Evolutionary conservation across 2,797 vertebrate species (phyloP).

Genomic region (Typhlichthys subterraneus): DNA sequence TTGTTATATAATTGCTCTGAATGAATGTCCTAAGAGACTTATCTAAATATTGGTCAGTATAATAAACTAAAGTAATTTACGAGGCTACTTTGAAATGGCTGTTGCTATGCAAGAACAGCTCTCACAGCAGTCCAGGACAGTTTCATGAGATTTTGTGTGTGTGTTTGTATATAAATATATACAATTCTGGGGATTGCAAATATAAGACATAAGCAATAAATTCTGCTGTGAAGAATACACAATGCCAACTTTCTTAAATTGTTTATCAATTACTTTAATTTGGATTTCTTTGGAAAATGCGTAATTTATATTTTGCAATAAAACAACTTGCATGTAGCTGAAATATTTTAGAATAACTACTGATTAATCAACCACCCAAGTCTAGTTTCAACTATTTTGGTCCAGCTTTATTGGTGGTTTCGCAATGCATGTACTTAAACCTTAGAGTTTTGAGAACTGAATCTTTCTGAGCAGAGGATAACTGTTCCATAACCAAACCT

Average conservation of each 20-base stretch:
- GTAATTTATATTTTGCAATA: no score
- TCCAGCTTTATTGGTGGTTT: slow-evolving; percentile 61
- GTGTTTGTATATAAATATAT: slow-evolving; percentile 20
- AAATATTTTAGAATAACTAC: not conserved
- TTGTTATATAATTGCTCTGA: slow-evolving; percentile 23
- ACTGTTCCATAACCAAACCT: slow-evolving; percentile 27
- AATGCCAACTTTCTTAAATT: not conserved
- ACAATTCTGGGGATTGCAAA: slow-evolving; percentile 47
- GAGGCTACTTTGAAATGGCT: slow-evolving; percentile 14
- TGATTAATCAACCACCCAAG: slow-evolving; percentile 36
- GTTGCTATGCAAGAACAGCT: slow-evolving; percentile 28
- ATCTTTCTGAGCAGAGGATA: not conserved
- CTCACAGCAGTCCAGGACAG: slow-evolving; percentile 19
- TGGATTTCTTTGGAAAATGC: not conserved
- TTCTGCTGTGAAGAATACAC: slow-evolving; percentile 54
- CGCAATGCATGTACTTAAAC: slow-evolving; percentile 31
- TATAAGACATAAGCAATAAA: slow-evolving; percentile 59
- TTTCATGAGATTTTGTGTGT: slow-evolving; percentile 31
- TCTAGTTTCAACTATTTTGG: slow-evolving; percentile 56
- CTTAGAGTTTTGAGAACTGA: slow-evolving; percentile 22
- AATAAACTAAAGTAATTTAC: slow-evolving; percentile 7
- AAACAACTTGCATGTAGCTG: no score
- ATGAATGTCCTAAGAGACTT: slow-evolving; percentile 10
- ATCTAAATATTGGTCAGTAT: not conserved
- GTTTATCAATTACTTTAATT: not conserved